Conservation (phyloP, 1,140 invertebrate species). For the Cardiocondyla obscurior region DNA sequence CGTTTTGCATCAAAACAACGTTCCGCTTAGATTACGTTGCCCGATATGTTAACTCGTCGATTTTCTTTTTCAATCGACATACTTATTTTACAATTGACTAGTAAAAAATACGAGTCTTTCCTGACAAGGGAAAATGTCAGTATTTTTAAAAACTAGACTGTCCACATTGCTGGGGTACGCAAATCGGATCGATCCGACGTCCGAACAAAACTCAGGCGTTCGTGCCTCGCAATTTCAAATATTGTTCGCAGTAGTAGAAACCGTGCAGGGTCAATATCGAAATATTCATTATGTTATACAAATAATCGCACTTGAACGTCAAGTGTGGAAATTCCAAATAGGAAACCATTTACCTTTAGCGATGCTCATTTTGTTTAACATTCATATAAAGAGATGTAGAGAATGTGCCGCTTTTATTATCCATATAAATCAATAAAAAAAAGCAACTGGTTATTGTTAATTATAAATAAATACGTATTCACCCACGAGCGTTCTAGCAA, state of each 20-base stretch:
- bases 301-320: constrained; percentile 32
- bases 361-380: constrained; percentile 17
- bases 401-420: constrained; percentile 32
- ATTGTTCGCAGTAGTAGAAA: constrained; percentile 51
- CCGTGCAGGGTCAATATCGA: constrained; percentile 35
- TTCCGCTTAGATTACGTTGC: not conserved
- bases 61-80: constrained; percentile 10
- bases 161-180: not conserved
- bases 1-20: constrained; percentile 4
- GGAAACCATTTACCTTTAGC: constrained; percentile 1
- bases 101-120: not conserved
- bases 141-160: constrained; percentile 21
- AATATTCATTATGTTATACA: constrained; percentile 47
- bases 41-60: constrained; percentile 12
- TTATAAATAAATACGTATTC: constrained; percentile 9
- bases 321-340: constrained; percentile 10
- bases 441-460: not conserved
- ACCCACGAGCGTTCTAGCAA: not conserved
- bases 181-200: constrained; percentile 17
- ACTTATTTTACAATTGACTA: constrained; percentile 8
- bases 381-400: not conserved
- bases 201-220: constrained; percentile 24
- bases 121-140: constrained; percentile 2
- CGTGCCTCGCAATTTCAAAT: constrained; percentile 41
- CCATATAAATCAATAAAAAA: not conserved